Percentiles rank a stretch among this genome's conserved stretches.
Conservation (phyloP, 2,113 vertebrate species). For the Hystrix brachyura region DNA sequence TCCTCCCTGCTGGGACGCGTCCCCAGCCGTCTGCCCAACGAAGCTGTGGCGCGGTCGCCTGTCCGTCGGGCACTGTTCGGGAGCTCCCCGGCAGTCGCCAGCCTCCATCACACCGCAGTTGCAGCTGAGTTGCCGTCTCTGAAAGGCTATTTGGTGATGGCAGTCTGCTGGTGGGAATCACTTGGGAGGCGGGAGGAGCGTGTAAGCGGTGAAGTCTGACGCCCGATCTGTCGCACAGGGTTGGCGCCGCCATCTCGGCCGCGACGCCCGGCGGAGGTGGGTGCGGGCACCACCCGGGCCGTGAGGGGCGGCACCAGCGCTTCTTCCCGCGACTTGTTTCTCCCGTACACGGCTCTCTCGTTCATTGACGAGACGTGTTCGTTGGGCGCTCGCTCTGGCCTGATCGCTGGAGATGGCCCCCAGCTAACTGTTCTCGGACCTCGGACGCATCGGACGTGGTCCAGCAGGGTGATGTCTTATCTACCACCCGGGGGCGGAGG, state of each 20-base stretch:
- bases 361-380: background rate
- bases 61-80: background rate
- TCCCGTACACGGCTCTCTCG: background rate
- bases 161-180: background rate
- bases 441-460: background rate
- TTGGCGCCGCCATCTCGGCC: constrained; percentile 66
- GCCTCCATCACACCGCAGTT: background rate
- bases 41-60: background rate
- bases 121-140: background rate
- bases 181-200: background rate
- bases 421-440: background rate
- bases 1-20: background rate
- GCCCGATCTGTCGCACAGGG: background rate
- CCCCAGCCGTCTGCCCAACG: background rate
- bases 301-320: background rate
- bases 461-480: background rate
- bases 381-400: background rate
- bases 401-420: background rate
- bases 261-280: constrained; percentile 44
- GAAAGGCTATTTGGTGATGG: background rate
- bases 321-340: background rate
- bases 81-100: background rate
- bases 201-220: background rate
- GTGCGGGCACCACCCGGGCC: background rate
- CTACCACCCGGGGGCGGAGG: no score